These are phyloP conservation scores for Pseudoatta argentina DNA, from an alignment of 1,140 invertebrate genomes.

Conservation along the genomic window DNA sequence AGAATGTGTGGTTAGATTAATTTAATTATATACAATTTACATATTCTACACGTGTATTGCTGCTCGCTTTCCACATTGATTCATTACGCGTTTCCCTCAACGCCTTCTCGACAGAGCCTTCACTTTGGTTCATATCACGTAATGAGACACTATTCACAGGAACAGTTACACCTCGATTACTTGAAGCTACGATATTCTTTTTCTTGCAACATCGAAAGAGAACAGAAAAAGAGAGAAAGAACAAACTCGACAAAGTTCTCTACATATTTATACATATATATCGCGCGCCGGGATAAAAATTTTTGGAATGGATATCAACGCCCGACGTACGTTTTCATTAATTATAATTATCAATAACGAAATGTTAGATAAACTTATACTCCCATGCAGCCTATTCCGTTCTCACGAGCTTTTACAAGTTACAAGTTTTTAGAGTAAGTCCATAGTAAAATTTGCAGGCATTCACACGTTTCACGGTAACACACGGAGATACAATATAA, in stretches of 20 bases:
- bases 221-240: conserved; percentile 63
- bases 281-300: conserved; percentile 21
- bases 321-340: conserved; percentile 12
- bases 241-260: conserved; percentile 48
- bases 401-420: conserved; percentile 74
- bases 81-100: conserved; percentile 37
- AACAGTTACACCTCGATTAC: conserved; percentile 71
- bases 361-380: conserved; percentile 45
- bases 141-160: conserved; percentile 73
- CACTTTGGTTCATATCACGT: conserved; percentile 75
- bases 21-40: conserved; percentile 44
- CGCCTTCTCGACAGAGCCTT: conserved; percentile 52
- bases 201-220: conserved; percentile 56
- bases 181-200: conserved; percentile 57
- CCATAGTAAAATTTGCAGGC: conserved; percentile 75
- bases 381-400: conserved; percentile 23
- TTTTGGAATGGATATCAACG: conserved; percentile 49
- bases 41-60: conserved; percentile 46
- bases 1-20: neutral
- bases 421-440: conserved; percentile 64
- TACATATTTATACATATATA: conserved; percentile 33
- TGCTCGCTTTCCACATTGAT: neutral
- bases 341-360: conserved; percentile 50
- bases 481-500: conserved; percentile 80
- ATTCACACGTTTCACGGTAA: conserved; percentile 78